Percentiles rank a stretch among this genome's conserved stretches.
These are phyloP conservation scores for Synanthedon myopaeformis DNA, from an alignment of 2,888 invertebrate genomes.

Conservation along the genomic window DNA sequence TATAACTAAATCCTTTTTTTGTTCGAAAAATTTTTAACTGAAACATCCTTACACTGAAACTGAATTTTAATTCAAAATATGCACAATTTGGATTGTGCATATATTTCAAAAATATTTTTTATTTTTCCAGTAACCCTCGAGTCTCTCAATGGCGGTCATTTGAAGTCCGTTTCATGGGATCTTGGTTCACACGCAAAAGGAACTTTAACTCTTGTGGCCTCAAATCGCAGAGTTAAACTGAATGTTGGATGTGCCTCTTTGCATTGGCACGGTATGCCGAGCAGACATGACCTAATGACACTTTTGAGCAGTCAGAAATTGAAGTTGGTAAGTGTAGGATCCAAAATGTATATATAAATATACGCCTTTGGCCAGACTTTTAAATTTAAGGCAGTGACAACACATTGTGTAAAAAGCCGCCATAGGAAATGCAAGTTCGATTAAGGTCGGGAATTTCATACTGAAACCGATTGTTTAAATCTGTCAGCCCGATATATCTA, in stretches of 20 bases:
- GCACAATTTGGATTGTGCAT: too few relatives aligned
- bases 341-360: neutral
- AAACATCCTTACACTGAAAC: too few relatives aligned
- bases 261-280: constrained; percentile 73
- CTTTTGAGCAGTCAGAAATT: constrained; percentile 63
- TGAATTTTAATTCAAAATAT: too few relatives aligned
- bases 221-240: constrained; percentile 72
- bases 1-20: too few relatives aligned
- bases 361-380: too few relatives aligned
- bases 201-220: constrained; percentile 68
- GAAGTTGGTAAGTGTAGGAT: constrained; percentile 64
- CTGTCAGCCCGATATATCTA: too few relatives aligned
- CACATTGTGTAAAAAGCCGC: neutral
- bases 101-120: neutral
- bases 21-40: too few relatives aligned
- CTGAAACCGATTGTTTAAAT: too few relatives aligned
- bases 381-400: too few relatives aligned
- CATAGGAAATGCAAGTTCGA: too few relatives aligned
- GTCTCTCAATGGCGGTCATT: constrained; percentile 68
- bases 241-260: constrained; percentile 75
- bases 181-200: constrained; percentile 68
- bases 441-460: too few relatives aligned
- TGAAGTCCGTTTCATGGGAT: constrained; percentile 72
- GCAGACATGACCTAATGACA: constrained; percentile 69
- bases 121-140: constrained; percentile 72